Conservation (phyloP, 2,888 invertebrate genomes). For the Hypena proboscidalis region DNA sequence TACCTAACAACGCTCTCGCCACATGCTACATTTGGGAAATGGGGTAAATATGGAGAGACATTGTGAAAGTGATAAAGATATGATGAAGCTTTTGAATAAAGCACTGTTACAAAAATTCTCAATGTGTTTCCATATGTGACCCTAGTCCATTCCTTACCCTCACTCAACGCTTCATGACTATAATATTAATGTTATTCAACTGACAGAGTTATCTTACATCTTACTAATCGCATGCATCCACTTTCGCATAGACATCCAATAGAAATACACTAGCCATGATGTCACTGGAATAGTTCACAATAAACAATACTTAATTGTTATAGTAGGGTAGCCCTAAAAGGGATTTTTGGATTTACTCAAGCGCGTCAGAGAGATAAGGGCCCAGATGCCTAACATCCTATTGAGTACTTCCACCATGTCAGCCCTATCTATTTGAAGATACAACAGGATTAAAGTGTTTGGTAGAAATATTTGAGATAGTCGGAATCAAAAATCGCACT, state of each 20-base stretch:
- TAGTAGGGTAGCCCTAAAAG: no score
- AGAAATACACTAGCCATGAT: neutral
- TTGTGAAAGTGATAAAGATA: constrained; percentile 87
- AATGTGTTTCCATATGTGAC: constrained; percentile 88
- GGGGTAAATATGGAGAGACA: constrained; percentile 90
- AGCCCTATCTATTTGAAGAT: no score
- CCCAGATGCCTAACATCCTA: no score
- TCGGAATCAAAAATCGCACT: no score
- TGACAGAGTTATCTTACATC: constrained; percentile 1
- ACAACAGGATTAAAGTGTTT: no score
- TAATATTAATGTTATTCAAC: constrained; percentile 22
- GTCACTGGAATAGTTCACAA: no score
- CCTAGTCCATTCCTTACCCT: constrained; percentile 67
- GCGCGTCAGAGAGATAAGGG: no score
- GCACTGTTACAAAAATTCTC: constrained; percentile 88
- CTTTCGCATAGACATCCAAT: neutral
- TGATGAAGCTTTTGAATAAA: constrained; percentile 88
- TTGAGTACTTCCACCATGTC: no score
- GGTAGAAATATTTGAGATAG: no score
- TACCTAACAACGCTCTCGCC: constrained; percentile 77
- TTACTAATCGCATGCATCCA: constrained; percentile 44
- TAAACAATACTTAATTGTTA: no score
- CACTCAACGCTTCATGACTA: constrained; percentile 43
- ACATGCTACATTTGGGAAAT: constrained; percentile 86
- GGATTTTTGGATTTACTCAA: no score